A percentile compares a stretch with the other conserved stretches of the same genome.
Conservation (phyloP, 2,888 invertebrate species). For the Prosapia bicincta region DNA sequence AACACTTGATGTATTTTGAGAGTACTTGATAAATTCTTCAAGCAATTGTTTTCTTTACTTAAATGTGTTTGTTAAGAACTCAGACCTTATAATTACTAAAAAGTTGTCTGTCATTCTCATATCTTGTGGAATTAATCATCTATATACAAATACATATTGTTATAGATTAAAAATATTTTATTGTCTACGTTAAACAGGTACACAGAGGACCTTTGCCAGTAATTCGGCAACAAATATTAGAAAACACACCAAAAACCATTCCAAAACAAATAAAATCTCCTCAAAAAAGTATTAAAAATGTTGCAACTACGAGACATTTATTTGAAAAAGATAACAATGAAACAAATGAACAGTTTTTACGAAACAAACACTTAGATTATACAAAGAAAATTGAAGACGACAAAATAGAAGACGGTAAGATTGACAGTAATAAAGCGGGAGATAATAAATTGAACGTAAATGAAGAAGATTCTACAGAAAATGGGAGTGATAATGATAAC, state of each 20-base stretch:
- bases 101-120: too few species aligned
- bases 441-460: constrained; percentile 20
- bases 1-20: too few species aligned
- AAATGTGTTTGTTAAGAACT: too few species aligned
- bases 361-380: constrained; percentile 38
- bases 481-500: constrained; percentile 45
- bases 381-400: constrained; percentile 37
- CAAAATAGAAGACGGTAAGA: constrained; percentile 31
- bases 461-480: constrained; percentile 42
- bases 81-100: too few species aligned
- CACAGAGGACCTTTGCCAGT: constrained; percentile 48
- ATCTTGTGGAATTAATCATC: too few species aligned
- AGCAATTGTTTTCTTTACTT: too few species aligned
- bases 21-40: too few species aligned
- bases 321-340: constrained; percentile 38
- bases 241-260: constrained; percentile 15
- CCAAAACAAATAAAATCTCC: constrained; percentile 11
- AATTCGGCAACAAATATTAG: constrained; percentile 32
- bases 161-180: too few species aligned
- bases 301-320: constrained; percentile 31
- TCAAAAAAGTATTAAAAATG: constrained; percentile 31
- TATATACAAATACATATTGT: too few species aligned
- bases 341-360: constrained; percentile 35
- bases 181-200: constrained; percentile 46
- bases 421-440: constrained; percentile 9